Conservation (phyloP, 2,113 vertebrate genomes). For the Gobiocypris rarus region DNA sequence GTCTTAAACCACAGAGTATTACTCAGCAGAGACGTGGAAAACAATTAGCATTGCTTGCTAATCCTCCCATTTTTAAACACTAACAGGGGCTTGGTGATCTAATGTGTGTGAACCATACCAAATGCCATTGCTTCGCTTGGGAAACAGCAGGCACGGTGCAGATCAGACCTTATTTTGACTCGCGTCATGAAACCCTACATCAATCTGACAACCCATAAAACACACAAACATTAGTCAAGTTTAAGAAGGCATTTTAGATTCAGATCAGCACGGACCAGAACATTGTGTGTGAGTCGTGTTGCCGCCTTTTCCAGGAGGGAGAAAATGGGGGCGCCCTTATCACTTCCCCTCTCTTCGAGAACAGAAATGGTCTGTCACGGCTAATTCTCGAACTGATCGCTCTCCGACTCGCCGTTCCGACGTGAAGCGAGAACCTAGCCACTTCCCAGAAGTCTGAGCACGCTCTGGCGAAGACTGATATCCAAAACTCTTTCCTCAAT, state of each 20-base stretch:
- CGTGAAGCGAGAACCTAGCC: slow-evolving; percentile 54
- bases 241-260: slow-evolving; percentile 43
- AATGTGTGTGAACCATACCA: not conserved
- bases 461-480: slow-evolving; percentile 70
- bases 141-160: not conserved
- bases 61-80: slow-evolving; percentile 1
- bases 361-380: slow-evolving; percentile 74
- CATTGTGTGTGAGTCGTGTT: not conserved
- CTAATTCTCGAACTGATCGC: slow-evolving; percentile 76
- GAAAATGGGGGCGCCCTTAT: slow-evolving; percentile 42
- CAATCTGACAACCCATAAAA: slow-evolving; percentile 35
- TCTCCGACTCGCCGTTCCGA: slow-evolving; percentile 66
- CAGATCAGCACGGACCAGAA: slow-evolving; percentile 30
- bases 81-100: not conserved
- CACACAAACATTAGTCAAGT: slow-evolving; percentile 46
- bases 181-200: slow-evolving; percentile 11
- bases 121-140: not conserved
- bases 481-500: slow-evolving; percentile 54
- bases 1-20: slow-evolving; percentile 18
- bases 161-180: slow-evolving; percentile 38
- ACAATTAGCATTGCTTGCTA: slow-evolving; percentile 39
- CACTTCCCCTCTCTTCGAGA: slow-evolving; percentile 18
- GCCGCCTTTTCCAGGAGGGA: slow-evolving; percentile 25
- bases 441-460: slow-evolving; percentile 58
- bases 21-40: slow-evolving; percentile 12